These are phyloP conservation scores for Oncorhynchus clarkii DNA, from an alignment of 2,113 vertebrate species.

Conservation along the genomic window DNA sequence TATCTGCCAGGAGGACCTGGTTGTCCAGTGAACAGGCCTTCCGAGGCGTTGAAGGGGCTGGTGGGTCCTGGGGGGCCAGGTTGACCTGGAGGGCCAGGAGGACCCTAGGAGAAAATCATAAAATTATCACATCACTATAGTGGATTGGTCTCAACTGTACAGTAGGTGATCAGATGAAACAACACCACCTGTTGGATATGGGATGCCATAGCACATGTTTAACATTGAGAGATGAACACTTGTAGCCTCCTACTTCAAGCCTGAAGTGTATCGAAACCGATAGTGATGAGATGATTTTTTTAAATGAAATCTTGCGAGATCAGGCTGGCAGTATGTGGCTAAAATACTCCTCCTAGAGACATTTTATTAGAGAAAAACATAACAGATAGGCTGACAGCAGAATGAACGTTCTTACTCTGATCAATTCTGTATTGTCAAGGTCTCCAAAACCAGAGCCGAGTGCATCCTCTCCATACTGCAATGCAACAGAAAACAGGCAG, in stretches of 20 bases:
- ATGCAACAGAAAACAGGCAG: slow-evolving; percentile 23
- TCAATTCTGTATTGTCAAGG: slow-evolving; percentile 61
- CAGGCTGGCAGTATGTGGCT: too few species aligned
- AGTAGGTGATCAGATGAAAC: not conserved
- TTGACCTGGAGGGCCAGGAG: slow-evolving; percentile 81
- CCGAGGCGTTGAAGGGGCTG: slow-evolving; percentile 26
- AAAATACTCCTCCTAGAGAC: too few species aligned
- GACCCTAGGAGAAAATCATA: slow-evolving; percentile 68
- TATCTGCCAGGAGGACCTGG: slow-evolving; percentile 71
- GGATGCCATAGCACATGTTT: not conserved
- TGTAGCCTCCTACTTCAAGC: too few species aligned
- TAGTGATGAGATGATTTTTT: too few species aligned
- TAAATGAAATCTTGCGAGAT: too few species aligned
- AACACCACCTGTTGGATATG: not conserved
- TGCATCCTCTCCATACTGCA: slow-evolving; percentile 72
- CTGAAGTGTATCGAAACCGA: too few species aligned
- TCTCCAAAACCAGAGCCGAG: slow-evolving; percentile 77
- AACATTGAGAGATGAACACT: too few species aligned
- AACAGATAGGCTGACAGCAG: not conserved
- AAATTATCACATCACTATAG: not conserved
- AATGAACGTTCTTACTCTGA: slow-evolving; percentile 46
- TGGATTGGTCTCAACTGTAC: not conserved
- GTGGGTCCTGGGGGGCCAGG: slow-evolving; percentile 68
- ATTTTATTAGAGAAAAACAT: not conserved
- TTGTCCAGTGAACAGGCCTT: slow-evolving; percentile 22